Percentiles rank a stretch among this genome's conserved stretches.
These are phyloP conservation scores for Limosa lapponica DNA, from an alignment of 2,797 vertebrate species.

Conservation along the genomic window DNA sequence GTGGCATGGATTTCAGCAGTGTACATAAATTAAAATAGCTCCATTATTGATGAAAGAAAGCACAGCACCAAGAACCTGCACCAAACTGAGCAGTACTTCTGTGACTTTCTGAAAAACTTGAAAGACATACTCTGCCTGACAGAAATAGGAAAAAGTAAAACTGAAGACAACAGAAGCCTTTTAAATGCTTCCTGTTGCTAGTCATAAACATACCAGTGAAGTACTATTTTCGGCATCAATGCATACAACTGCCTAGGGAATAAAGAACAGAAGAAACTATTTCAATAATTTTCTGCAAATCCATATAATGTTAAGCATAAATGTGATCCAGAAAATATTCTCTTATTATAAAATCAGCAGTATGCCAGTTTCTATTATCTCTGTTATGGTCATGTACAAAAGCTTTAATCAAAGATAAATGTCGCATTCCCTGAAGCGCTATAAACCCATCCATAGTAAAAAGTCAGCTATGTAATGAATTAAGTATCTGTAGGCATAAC, in stretches of 20 bases:
- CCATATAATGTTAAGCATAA: not conserved
- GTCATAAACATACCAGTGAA: not conserved
- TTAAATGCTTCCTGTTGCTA: not conserved
- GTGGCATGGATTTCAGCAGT: not conserved
- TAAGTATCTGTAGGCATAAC: not conserved
- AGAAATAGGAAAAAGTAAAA: not conserved
- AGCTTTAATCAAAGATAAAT: conserved; percentile 20
- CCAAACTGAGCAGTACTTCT: not conserved
- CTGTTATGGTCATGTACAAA: not conserved
- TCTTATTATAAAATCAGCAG: not conserved
- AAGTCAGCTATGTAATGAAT: not conserved
- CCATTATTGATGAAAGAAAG: not conserved
- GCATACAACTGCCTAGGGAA: not conserved
- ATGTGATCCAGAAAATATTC: not conserved
- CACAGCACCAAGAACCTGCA: not conserved
- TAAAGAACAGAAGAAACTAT: not conserved
- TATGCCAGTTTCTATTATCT: not conserved
- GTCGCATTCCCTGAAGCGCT: not conserved
- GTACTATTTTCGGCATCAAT: not conserved
- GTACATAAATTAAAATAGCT: not conserved
- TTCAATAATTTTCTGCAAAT: not conserved
- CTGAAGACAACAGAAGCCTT: not conserved
- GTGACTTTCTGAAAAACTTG: not conserved
- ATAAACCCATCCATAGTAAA: not conserved
- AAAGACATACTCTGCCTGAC: not conserved